Conservation (phyloP, 2,797 vertebrate genomes). For the Lates japonicus region DNA sequence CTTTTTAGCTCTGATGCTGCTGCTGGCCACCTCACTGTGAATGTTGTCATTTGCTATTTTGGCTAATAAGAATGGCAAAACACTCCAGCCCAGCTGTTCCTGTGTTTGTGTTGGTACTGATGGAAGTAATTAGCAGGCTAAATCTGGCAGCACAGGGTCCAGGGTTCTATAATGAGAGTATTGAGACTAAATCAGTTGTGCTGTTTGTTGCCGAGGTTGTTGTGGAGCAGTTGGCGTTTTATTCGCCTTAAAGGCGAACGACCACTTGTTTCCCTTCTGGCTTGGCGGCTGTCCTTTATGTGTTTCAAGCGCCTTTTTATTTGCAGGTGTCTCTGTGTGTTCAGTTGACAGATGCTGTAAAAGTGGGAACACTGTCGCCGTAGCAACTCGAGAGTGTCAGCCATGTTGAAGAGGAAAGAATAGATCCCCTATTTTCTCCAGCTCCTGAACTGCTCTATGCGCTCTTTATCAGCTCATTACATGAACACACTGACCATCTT, state of each 20-base stretch:
- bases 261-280: constrained; percentile 13
- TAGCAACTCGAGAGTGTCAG: constrained; percentile 72
- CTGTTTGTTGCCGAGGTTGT: constrained; percentile 69
- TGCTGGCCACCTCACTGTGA: constrained; percentile 33
- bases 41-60: constrained; percentile 71
- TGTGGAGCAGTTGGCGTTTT: constrained; percentile 72
- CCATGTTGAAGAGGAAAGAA: constrained; percentile 41
- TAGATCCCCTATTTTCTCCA: constrained; percentile 19
- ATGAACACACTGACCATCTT: constrained; percentile 7
- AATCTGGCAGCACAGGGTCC: constrained; percentile 57
- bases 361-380: constrained; percentile 69
- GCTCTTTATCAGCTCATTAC: constrained; percentile 11
- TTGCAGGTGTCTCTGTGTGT: constrained; percentile 29
- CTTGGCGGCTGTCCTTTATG: constrained; percentile 24
- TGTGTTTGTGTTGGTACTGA: constrained; percentile 50
- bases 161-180: constrained; percentile 62
- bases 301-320: constrained; percentile 39
- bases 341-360: constrained; percentile 70
- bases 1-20: constrained; percentile 8
- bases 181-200: constrained; percentile 70
- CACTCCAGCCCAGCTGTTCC: constrained; percentile 69
- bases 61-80: constrained; percentile 63
- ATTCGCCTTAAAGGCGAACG: constrained; percentile 74
- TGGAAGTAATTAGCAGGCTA: constrained; percentile 66
- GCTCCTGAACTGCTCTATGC: no score